A percentile compares a stretch with the other conserved stretches of the same genome.
Conservation (phyloP, 2,113 vertebrate species). For the Dendropsophus ebraccatus region DNA sequence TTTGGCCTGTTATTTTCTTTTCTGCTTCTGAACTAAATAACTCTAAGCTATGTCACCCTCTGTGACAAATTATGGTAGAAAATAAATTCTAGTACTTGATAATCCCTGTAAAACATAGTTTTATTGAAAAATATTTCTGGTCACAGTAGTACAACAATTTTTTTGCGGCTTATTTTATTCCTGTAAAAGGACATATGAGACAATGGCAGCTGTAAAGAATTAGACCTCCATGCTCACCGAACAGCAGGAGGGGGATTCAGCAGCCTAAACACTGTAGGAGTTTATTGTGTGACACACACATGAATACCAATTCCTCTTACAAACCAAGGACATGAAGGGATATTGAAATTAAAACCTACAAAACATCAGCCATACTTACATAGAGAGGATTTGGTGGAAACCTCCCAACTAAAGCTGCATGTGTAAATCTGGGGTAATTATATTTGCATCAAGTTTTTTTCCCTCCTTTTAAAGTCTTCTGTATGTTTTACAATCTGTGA, state of each 20-base stretch:
- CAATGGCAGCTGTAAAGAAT: constrained; percentile 59
- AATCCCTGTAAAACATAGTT: constrained; percentile 40
- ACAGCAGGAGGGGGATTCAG: constrained; percentile 53
- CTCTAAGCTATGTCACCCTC: not conserved
- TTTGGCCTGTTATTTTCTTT: not conserved
- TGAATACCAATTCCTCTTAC: constrained; percentile 55
- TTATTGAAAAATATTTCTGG: constrained; percentile 43
- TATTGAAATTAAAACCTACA: constrained; percentile 49
- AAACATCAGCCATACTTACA: constrained; percentile 35
- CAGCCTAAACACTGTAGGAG: constrained; percentile 56
- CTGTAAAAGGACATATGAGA: constrained; percentile 59
- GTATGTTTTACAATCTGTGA: constrained; percentile 10
- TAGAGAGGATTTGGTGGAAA: constrained; percentile 27
- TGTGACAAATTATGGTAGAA: constrained; percentile 17
- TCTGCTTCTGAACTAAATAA: not conserved
- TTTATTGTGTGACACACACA: constrained; percentile 57
- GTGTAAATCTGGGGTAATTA: constrained; percentile 47
- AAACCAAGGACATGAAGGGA: constrained; percentile 50
- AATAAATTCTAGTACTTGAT: constrained; percentile 4
- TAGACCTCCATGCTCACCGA: constrained; percentile 58
- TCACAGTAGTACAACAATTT: constrained; percentile 54
- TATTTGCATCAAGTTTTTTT: constrained; percentile 25
- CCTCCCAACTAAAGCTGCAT: not conserved
- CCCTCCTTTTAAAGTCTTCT: not conserved
- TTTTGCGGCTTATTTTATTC: constrained; percentile 56